Conservation (phyloP, 2,113 vertebrate genomes). For the Scytalopus superciliaris region DNA sequence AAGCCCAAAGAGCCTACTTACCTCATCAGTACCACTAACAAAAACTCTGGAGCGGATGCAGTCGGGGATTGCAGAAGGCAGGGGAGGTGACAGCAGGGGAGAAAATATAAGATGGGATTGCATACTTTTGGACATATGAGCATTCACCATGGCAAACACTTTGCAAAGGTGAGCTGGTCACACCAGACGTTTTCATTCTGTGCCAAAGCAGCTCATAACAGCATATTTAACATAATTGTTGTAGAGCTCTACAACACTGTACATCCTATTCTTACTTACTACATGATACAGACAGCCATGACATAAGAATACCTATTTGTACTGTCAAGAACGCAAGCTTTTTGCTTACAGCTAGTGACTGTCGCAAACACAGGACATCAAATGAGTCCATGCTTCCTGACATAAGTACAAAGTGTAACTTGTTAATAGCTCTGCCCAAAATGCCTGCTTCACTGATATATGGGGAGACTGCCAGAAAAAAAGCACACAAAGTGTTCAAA, state of each 20-base stretch:
- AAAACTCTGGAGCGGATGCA: not conserved
- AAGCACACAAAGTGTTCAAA: not conserved
- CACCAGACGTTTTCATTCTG: not conserved
- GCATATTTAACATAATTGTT: not conserved
- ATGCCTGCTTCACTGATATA: not conserved
- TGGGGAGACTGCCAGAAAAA: not conserved
- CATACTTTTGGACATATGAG: not conserved
- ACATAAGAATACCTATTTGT: not conserved
- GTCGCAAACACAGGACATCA: not conserved
- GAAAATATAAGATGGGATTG: not conserved
- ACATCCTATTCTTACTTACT: not conserved
- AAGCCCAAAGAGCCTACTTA: not conserved
- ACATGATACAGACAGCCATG: not conserved
- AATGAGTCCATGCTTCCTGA: not conserved
- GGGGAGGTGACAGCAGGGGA: fast-evolving
- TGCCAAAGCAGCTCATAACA: not conserved
- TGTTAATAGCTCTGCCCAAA: not conserved
- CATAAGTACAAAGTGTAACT: not conserved
- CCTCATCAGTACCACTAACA: not conserved
- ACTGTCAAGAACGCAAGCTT: not conserved
- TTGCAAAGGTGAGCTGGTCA: not conserved
- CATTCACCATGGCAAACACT: not conserved
- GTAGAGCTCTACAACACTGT: not conserved
- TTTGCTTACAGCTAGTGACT: not conserved
- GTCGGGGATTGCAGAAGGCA: not conserved